These are phyloP conservation scores for Dreissena rostriformis DNA, from an alignment of 1,140 invertebrate species.

Conservation along the genomic window DNA sequence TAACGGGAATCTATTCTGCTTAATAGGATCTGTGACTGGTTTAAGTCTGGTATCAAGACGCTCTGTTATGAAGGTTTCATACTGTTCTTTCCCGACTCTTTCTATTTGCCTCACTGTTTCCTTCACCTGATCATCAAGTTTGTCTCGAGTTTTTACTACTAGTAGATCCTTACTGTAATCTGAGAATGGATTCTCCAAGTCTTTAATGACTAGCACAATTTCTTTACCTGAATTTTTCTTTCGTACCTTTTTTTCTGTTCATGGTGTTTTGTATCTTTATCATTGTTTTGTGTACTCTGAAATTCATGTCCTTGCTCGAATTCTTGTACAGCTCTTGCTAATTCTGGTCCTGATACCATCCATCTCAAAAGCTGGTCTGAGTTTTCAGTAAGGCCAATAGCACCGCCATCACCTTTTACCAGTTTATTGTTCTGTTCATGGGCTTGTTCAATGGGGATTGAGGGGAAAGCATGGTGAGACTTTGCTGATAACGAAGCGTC, in stretches of 20 bases:
- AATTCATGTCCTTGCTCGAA: background rate
- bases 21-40: background rate
- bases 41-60: no score
- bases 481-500: background rate
- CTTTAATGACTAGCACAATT: background rate
- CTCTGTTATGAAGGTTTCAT: background rate
- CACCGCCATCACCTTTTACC: background rate
- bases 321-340: slow-evolving; percentile 1
- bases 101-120: background rate
- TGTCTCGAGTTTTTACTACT: no score
- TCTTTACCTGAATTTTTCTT: background rate
- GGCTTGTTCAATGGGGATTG: background rate
- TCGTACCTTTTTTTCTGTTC: background rate
- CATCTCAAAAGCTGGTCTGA: background rate
- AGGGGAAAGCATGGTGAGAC: background rate
- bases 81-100: background rate
- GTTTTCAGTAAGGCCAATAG: background rate
- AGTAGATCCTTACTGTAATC: background rate
- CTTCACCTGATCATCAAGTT: background rate
- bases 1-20: background rate
- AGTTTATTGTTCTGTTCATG: background rate
- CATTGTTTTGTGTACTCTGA: background rate
- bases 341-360: background rate
- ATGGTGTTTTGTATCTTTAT: background rate
- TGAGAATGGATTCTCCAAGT: background rate